Base-by-base conservation (phyloP, 2,888 invertebrate species). In the Drepanosiphum platanoidis region DNA sequence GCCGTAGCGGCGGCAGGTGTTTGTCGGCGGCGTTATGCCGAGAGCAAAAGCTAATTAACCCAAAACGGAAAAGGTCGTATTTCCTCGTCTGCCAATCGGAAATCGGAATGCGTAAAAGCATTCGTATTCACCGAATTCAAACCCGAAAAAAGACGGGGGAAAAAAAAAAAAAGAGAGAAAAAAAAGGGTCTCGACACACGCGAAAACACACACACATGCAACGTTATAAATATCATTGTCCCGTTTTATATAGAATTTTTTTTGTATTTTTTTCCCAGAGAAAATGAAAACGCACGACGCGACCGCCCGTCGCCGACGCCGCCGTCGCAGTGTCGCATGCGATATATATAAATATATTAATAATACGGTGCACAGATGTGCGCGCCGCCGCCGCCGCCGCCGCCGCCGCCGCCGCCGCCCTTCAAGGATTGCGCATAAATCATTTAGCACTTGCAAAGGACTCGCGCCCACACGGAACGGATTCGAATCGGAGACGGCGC, bases 341-440 rank as follows among this genome's bases (percentile, higher is more conserved):
- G 32, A 32, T 46, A 68, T 15, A 42, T 32, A 83, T 74, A 39
- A 61, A 39, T 71, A 32, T 72, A 82, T 61, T 82, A 72, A 81
- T 80, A 71, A 81, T 61, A 61, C 9, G 8, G 42, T 27, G 71
- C 71, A 39, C 71, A 72, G 71, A 71, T 72, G 72, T 32, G 82
- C 15, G n/a, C 22, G 52, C 39, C 42, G 64, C 61, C 74, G n/a
- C n/a, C n/a, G n/a, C n/a, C n/a, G n/a, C n/a, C n/a, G n/a, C n/a
- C n/a, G n/a, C n/a, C n/a, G n/a, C n/a, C n/a, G n/a, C n/a, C n/a
- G n/a, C 15, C 22, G 52, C 39, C 42, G 64, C 61, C 74, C 32
- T 74, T 64, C 82, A 15, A 70, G 58, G 32, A n/a, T 58, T 30
- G 82, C 34, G 74, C 82, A 83, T 83, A 83, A 83, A 83, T 83